A percentile compares a stretch with the other conserved stretches of the same genome.
Conservation (phyloP, 2,888 invertebrate species). For the Himalopsyche anomala region DNA sequence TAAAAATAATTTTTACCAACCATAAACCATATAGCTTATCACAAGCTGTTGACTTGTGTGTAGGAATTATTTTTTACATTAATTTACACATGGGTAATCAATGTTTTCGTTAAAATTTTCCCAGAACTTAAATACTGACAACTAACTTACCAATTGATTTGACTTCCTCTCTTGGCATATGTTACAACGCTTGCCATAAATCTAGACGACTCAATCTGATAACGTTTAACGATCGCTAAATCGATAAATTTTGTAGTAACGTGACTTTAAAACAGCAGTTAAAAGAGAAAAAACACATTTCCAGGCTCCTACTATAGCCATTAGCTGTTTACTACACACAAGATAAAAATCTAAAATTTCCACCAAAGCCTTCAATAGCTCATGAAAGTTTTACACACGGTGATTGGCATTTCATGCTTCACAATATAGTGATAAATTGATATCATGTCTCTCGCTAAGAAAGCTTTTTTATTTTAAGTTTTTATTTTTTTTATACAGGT, state of each 20-base stretch:
- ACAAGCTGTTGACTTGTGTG: too few relatives aligned
- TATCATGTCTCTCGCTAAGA: too few relatives aligned
- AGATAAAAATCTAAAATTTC: conserved; percentile 7
- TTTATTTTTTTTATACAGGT: too few relatives aligned
- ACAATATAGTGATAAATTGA: neutral
- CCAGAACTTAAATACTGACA: too few relatives aligned
- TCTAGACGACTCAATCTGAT: conserved; percentile 3
- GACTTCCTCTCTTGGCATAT: neutral
- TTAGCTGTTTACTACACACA: neutral
- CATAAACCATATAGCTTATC: too few relatives aligned
- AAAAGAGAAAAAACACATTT: neutral
- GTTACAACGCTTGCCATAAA: neutral
- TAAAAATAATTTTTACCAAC: too few relatives aligned
- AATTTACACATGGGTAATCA: too few relatives aligned
- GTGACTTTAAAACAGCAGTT: conserved; percentile 5
- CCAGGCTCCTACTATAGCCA: neutral
- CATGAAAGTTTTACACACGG: neutral
- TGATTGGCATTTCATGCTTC: neutral
- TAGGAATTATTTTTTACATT: too few relatives aligned
- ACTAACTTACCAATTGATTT: too few relatives aligned
- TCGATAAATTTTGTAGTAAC: conserved; percentile 12
- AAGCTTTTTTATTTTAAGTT: too few relatives aligned
- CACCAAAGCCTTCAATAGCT: neutral
- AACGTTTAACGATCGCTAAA: conserved; percentile 15
- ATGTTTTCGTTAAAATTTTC: too few relatives aligned